Evolutionary conservation across 2,113 vertebrate species (phyloP), one percentile per base, ranked within the genome.

Genomic region (Phaetusa simplex): DNA sequence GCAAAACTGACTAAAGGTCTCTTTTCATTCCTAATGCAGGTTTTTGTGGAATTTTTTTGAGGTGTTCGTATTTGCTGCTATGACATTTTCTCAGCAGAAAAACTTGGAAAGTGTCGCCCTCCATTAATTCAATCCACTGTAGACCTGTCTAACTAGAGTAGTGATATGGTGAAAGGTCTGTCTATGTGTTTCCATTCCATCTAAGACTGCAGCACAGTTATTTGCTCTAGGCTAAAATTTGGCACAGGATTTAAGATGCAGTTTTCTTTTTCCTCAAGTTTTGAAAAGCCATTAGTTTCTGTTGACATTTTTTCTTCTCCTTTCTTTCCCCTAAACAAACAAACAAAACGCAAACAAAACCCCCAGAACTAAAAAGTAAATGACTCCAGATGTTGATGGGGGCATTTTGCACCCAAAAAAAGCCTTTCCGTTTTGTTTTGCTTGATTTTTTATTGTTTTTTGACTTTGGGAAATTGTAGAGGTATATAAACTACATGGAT

Each of bases 191-290:
- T 91, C 71, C 82, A 84, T 84, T 92, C 66, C 73, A 91, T 61
- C 83, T 90, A 76, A 71, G 56, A 84, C 26, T 91, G 58, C 49
- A 78, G 43, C 38, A 88, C 1, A 19, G 29, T 78, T 95, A 56
- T 94, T 95, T 79, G 58, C 65, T 97, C 65, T 93, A 84, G 72
- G 87, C 62, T 93, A 96, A 97, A 97, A 94, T 78, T 62, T 95
- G 64, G 61, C 50, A 76, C 14, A 4, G 23, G 30, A 87, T 82
- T 93, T 88, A 84, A 90, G 71, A 79, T 53, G 47, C 18, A 88
- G 30, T 88, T 93, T 94, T 94, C 58, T 94, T 97, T 97, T 95
- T 88, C 59, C 69, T 93, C 62, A 88, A 80, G 73, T 92, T 95
- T 91, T 64, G 21, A 95, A 97, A 94, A 94, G 62, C 40, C 61